Conservation (phyloP, 2,797 vertebrate genomes). For the Fistularia tabacaria region DNA sequence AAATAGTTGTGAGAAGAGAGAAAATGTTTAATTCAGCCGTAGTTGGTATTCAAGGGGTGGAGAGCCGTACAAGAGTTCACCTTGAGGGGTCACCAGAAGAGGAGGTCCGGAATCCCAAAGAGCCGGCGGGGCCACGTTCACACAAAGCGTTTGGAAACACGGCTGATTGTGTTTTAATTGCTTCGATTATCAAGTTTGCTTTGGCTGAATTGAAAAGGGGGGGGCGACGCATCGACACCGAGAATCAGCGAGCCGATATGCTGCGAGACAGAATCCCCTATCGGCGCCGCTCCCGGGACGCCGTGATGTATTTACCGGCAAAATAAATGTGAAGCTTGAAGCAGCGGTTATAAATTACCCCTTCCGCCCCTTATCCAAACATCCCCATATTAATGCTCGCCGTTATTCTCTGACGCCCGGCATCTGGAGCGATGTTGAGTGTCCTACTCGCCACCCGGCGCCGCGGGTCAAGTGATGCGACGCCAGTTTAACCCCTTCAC, state of each 20-base stretch:
- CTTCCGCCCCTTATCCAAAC: too few species aligned
- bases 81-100: slow-evolving; percentile 73
- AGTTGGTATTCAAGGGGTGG: slow-evolving; percentile 73
- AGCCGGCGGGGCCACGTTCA: slow-evolving; percentile 53
- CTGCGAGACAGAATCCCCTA: slow-evolving; percentile 22
- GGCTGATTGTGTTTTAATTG: slow-evolving; percentile 75
- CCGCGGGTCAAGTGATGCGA: too few species aligned
- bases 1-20: slow-evolving; percentile 67
- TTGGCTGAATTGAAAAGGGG: slow-evolving; percentile 68
- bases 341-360: neutral
- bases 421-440: too few species aligned
- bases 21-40: slow-evolving; percentile 73
- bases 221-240: slow-evolving; percentile 32
- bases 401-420: too few species aligned
- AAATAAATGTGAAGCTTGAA: slow-evolving; percentile 28
- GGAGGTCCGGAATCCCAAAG: slow-evolving; percentile 70
- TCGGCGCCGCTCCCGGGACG: slow-evolving; percentile 15
- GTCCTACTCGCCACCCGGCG: too few species aligned
- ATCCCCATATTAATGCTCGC: too few species aligned
- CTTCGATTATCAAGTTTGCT: slow-evolving; percentile 74
- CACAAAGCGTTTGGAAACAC: slow-evolving; percentile 64
- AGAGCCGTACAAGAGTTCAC: slow-evolving; percentile 72
- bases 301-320: slow-evolving; percentile 37
- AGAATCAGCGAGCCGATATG: slow-evolving; percentile 45
- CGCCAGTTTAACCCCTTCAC: too few species aligned